Evolutionary conservation across 2,113 vertebrate genomes (phyloP).

Genomic region (Cololabis saira): DNA sequence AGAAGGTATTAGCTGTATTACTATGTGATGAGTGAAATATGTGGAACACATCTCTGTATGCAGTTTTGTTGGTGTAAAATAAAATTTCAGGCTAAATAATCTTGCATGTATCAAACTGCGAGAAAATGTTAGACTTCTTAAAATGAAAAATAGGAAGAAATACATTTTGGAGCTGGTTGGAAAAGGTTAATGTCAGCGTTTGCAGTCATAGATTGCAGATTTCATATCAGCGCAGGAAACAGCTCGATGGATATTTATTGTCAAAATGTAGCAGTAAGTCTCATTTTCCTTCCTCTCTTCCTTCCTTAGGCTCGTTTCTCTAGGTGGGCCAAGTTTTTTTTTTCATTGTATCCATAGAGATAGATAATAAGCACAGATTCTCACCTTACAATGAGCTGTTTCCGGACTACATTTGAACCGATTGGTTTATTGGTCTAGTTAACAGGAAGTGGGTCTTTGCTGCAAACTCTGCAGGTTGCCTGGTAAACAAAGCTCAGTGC

Average conservation of each 20-base stretch:
- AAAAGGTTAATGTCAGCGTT: not conserved
- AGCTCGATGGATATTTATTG: slow-evolving; percentile 53
- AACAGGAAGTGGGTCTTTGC: slow-evolving; percentile 4
- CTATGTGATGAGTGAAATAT: too few relatives aligned
- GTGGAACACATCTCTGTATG: too few relatives aligned
- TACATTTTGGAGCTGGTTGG: not conserved
- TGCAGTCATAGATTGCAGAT: not conserved
- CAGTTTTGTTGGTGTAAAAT: too few relatives aligned
- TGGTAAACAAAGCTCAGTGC: not conserved
- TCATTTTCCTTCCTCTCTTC: slow-evolving; percentile 61
- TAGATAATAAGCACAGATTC: slow-evolving; percentile 37
- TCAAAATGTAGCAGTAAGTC: slow-evolving; percentile 33
- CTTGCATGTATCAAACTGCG: too few relatives aligned
- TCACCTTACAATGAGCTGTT: slow-evolving; percentile 50
- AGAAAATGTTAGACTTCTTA: too few relatives aligned
- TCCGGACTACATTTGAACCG: slow-evolving; percentile 44
- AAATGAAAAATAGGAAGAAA: not conserved
- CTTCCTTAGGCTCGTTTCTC: slow-evolving; percentile 42
- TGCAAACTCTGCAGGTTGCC: not conserved
- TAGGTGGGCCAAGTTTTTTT: slow-evolving; percentile 1
- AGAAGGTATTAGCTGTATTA: too few relatives aligned
- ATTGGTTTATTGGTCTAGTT: slow-evolving; percentile 10
- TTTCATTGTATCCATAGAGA: slow-evolving; percentile 52
- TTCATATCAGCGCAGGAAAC: slow-evolving; percentile 42
- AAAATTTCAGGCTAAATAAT: too few relatives aligned